A percentile compares a stretch with the other conserved stretches of the same genome.
Conservation (phyloP, 2,888 invertebrate genomes). For the Tridacna crocea region DNA sequence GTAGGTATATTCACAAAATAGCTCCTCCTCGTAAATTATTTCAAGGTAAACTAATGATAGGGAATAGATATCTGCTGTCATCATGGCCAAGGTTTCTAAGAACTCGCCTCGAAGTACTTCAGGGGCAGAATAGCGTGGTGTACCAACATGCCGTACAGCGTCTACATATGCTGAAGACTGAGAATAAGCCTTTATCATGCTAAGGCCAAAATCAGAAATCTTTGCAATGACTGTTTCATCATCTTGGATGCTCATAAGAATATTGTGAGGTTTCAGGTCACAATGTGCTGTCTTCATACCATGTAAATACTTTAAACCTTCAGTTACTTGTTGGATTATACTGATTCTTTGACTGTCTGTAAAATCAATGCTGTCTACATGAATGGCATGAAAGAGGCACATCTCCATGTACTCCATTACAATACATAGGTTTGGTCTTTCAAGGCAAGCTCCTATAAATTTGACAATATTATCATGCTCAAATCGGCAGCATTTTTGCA, state of each 20-base stretch:
- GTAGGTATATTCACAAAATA: conserved; percentile 50
- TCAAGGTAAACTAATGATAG: conserved; percentile 46
- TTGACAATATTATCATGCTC: conserved; percentile 58
- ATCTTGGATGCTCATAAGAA: conserved; percentile 51
- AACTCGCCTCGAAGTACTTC: conserved; percentile 55
- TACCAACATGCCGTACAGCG: conserved; percentile 45
- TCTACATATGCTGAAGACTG: conserved; percentile 28
- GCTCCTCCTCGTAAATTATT: conserved; percentile 48
- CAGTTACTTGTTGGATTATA: conserved; percentile 47
- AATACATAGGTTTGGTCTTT: conserved; percentile 52
- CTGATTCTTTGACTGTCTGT: conserved; percentile 49
- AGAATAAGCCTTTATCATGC: conserved; percentile 59
- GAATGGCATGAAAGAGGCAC: conserved; percentile 57
- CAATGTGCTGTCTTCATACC: conserved; percentile 59
- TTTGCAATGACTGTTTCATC: conserved; percentile 43
- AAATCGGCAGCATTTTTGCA: conserved; percentile 41
- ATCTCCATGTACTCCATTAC: conserved; percentile 65
- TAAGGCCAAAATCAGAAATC: conserved; percentile 64
- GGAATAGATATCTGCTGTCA: conserved; percentile 55
- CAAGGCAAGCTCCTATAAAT: conserved; percentile 59
- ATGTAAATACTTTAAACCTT: conserved; percentile 62
- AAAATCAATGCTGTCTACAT: conserved; percentile 47
- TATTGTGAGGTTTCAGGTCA: conserved; percentile 64
- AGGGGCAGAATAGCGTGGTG: conserved; percentile 61
- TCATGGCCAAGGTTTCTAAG: conserved; percentile 31